phyloP scores from a whole-genome alignment of 2,888 invertebrate species.

The Plagodis pulveraria region DNA sequence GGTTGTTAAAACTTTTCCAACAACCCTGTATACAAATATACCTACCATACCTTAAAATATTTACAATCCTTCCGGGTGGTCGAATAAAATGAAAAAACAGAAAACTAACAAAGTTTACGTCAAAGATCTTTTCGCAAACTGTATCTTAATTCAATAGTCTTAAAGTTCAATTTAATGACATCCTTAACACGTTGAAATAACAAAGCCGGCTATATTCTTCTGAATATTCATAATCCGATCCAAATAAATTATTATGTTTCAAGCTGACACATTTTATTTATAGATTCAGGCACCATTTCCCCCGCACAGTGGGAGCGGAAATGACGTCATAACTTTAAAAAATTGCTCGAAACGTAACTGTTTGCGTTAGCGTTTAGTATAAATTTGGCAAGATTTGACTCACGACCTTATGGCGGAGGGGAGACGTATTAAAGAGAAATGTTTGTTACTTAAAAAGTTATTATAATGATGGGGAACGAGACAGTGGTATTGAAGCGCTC shows the following conservation, averaged over 20 bases:
- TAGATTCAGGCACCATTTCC: conserved; percentile 31
- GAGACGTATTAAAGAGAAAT: conserved; percentile 11
- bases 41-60: no score
- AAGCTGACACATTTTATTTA: conserved; percentile 31
- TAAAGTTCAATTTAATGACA: no score
- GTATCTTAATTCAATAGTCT: no score
- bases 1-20: no score
- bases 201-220: not conserved
- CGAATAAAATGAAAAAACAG: no score
- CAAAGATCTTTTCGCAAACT: no score
- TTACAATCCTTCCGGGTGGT: no score
- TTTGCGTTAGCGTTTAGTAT: conserved; percentile 17
- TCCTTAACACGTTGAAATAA: not conserved
- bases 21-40: no score
- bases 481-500: no score
- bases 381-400: conserved; percentile 6
- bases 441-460: not conserved
- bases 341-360: conserved; percentile 22
- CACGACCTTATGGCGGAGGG: conserved; percentile 8
- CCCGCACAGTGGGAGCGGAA: conserved; percentile 33
- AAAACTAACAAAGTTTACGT: no score
- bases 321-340: conserved; percentile 51
- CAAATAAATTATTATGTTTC: conserved; percentile 20
- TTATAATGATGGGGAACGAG: no score
- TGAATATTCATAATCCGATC: conserved; percentile 22